Evolutionary conservation across 2,888 invertebrate species (phyloP).

Genomic region (Halictus ligatus): DNA sequence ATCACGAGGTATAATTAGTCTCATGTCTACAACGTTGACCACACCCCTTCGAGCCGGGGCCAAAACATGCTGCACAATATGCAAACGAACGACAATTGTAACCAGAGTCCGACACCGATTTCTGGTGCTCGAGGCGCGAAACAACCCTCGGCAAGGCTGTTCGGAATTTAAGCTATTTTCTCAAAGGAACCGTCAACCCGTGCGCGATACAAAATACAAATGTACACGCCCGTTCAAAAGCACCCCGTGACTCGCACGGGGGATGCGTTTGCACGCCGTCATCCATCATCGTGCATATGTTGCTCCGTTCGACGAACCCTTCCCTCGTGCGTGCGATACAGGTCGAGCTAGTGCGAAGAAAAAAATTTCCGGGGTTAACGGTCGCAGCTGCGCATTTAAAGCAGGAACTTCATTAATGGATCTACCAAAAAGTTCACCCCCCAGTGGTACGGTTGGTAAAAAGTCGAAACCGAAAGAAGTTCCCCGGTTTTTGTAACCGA

Average conservation of each 20-base stretch:
- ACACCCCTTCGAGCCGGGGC: slow-evolving; percentile 12
- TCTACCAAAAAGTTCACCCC: slow-evolving; percentile 17
- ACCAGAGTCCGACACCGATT: slow-evolving; percentile 34
- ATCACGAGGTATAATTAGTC: slow-evolving; percentile 14
- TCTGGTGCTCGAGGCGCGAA: slow-evolving; percentile 32
- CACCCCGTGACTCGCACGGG: slow-evolving; percentile 54
- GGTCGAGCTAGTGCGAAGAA: slow-evolving; percentile 33
- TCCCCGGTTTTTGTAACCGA: neutral
- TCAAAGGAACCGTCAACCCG: slow-evolving; percentile 56
- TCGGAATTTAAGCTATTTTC: slow-evolving; percentile 47
- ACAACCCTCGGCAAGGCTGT: slow-evolving; percentile 27
- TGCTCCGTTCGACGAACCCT: slow-evolving; percentile 65
- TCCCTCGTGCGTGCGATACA: slow-evolving; percentile 1
- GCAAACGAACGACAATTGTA: slow-evolving; percentile 43
- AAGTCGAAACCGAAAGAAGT: neutral
- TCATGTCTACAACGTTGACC: slow-evolving; percentile 1
- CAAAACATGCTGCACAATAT: slow-evolving; percentile 29
- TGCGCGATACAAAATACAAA: slow-evolving; percentile 42
- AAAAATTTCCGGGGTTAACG: slow-evolving; percentile 57
- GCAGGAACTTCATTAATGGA: neutral
- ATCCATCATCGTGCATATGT: slow-evolving; percentile 76
- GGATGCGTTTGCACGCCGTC: slow-evolving; percentile 66
- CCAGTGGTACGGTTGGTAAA: neutral
- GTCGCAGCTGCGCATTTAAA: slow-evolving; percentile 54
- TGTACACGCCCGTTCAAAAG: slow-evolving; percentile 50